These are phyloP conservation scores for Sebastes goodei DNA, from an alignment of 2,797 vertebrate species.

Conservation along the genomic window DNA sequence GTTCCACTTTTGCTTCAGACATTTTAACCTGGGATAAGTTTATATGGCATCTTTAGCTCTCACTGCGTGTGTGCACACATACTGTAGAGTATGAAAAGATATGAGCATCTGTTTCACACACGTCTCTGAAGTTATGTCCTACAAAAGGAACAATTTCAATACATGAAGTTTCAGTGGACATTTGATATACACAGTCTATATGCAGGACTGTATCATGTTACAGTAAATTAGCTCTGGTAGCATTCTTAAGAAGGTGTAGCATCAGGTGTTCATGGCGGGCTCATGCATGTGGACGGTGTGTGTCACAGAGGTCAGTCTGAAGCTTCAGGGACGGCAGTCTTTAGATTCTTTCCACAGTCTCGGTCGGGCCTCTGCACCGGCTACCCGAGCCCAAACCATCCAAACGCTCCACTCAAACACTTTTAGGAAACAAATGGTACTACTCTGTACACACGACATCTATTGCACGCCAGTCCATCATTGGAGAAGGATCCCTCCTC, in stretches of 20 bases:
- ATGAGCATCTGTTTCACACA: background rate
- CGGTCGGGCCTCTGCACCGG: background rate
- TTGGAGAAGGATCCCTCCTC: background rate
- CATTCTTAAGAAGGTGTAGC: background rate
- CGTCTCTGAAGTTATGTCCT: background rate
- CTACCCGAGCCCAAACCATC: constrained; percentile 1
- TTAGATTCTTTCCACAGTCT: constrained; percentile 63
- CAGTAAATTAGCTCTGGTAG: constrained; percentile 3
- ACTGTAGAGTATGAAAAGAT: background rate
- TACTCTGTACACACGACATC: background rate
- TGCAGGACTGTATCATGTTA: background rate
- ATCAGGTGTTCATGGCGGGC: constrained; percentile 26
- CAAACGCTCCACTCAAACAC: background rate
- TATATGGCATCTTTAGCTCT: background rate
- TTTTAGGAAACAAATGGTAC: background rate
- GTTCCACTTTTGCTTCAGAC: background rate
- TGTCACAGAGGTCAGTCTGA: constrained; percentile 16
- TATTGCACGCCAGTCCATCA: background rate
- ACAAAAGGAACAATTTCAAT: background rate
- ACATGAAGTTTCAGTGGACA: background rate
- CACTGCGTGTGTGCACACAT: background rate
- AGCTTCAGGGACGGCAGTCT: constrained; percentile 8
- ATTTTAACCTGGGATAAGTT: background rate
- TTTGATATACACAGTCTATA: background rate
- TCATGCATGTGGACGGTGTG: background rate